phyloP scores from a whole-genome alignment of 1,140 invertebrate genomes.

The Frieseomelitta varia region DNA sequence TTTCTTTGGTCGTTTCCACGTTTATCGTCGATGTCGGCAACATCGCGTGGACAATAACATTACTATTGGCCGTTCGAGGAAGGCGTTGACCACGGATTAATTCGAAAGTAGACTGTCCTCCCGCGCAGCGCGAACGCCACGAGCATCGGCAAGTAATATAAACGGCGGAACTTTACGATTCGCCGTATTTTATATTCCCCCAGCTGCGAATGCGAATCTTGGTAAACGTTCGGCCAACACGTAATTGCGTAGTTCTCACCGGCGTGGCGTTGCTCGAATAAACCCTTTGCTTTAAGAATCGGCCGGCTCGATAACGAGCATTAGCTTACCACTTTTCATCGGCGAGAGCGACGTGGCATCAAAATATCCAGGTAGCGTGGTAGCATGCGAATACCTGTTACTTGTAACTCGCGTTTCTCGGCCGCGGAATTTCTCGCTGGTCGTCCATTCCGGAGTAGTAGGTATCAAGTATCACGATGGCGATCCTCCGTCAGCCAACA shows the following conservation, averaged over 20 bases:
- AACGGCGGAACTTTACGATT: constrained; percentile 61
- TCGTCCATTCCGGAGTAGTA: neutral
- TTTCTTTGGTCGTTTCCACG: neutral
- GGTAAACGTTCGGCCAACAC: constrained; percentile 22
- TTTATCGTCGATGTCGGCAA: neutral
- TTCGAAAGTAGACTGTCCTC: constrained; percentile 54
- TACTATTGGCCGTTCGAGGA: constrained; percentile 11
- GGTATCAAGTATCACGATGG: constrained; percentile 22
- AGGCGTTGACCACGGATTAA: constrained; percentile 49
- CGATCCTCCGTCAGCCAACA: too few relatives aligned
- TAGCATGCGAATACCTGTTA: constrained; percentile 33
- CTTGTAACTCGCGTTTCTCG: constrained; percentile 31
- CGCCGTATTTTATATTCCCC: constrained; percentile 54
- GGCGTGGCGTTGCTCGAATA: constrained; percentile 26
- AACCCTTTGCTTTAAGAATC: constrained; percentile 59
- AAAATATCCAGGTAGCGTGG: constrained; percentile 45
- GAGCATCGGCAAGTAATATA: constrained; percentile 50
- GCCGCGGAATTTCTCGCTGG: neutral
- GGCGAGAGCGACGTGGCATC: constrained; percentile 23
- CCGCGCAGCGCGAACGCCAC: constrained; percentile 33
- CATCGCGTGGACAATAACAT: constrained; percentile 16
- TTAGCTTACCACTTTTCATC: constrained; percentile 51
- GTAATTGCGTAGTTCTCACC: constrained; percentile 53
- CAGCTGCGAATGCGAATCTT: constrained; percentile 27
- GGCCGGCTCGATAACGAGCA: constrained; percentile 43